Evolutionary conservation across 1,140 invertebrate species (phyloP).

Genomic region (Maniola jurtina): DNA sequence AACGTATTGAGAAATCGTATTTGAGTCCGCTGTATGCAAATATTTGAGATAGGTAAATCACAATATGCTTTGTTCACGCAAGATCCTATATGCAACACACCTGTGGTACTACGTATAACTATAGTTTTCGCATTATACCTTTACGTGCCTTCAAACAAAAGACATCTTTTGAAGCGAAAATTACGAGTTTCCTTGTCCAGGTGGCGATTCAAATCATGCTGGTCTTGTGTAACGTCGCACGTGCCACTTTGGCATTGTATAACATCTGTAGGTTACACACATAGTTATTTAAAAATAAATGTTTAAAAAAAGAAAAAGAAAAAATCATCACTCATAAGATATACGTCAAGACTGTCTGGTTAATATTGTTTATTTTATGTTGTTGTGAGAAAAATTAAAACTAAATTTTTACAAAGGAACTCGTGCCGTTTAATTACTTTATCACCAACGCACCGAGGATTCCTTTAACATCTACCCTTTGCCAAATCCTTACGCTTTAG

Average conservation of each 20-base stretch:
- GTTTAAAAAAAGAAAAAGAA: no score
- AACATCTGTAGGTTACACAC: no score
- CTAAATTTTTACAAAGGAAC: no score
- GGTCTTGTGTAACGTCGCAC: conserved; percentile 41
- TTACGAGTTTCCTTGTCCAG: conserved; percentile 35
- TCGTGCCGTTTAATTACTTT: no score
- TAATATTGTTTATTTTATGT: no score
- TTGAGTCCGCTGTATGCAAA: not conserved
- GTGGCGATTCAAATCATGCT: conserved; percentile 38
- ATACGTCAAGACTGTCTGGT: no score
- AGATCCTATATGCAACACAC: not conserved
- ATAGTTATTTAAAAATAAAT: no score
- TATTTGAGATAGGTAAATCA: conserved; percentile 1
- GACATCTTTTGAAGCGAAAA: conserved; percentile 28
- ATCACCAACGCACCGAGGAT: no score
- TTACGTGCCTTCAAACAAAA: conserved; percentile 28
- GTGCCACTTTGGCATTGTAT: conserved; percentile 35
- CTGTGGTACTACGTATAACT: not conserved
- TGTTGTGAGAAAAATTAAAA: no score
- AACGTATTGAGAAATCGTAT: not conserved
- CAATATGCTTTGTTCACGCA: not conserved
- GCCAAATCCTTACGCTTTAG: conserved; percentile 1
- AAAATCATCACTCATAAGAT: no score
- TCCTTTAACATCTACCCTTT: conserved; percentile 7
- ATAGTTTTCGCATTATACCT: conserved; percentile 14